Conservation (phyloP, 1,140 invertebrate species). For the Temnothorax longispinosus region DNA sequence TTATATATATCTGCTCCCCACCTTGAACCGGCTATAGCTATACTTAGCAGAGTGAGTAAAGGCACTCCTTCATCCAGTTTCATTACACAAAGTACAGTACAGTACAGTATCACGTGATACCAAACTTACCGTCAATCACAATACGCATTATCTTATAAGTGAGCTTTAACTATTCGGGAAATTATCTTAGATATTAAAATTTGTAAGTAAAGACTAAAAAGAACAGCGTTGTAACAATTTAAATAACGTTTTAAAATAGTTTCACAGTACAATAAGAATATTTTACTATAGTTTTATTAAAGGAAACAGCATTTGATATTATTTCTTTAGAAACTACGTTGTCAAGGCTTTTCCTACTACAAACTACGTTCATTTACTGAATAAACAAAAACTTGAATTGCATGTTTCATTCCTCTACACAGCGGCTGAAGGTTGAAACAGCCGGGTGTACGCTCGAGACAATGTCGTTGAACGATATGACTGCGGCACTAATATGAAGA, state of each 20-base stretch:
- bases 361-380: neutral
- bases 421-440: slow-evolving; percentile 15
- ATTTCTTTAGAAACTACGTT: neutral
- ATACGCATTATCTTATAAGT: neutral
- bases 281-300: slow-evolving; percentile 1
- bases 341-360: neutral
- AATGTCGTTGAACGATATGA: neutral
- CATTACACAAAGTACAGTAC: neutral
- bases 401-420: neutral
- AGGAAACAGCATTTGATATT: neutral
- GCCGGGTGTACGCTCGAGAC: neutral
- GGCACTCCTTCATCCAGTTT: neutral
- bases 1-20: neutral
- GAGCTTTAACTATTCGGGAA: neutral
- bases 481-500: slow-evolving; percentile 4
- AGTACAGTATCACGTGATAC: neutral
- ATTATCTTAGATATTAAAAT: neutral
- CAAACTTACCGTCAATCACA: neutral
- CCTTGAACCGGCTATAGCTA: neutral
- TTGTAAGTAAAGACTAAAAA: neutral
- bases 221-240: neutral
- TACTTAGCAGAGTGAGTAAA: neutral
- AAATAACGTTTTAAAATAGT: neutral
- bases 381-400: slow-evolving; percentile 29
- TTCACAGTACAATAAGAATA: neutral